These are phyloP conservation scores for Papilio helenus DNA, from an alignment of 1,140 invertebrate species.

Conservation along the genomic window DNA sequence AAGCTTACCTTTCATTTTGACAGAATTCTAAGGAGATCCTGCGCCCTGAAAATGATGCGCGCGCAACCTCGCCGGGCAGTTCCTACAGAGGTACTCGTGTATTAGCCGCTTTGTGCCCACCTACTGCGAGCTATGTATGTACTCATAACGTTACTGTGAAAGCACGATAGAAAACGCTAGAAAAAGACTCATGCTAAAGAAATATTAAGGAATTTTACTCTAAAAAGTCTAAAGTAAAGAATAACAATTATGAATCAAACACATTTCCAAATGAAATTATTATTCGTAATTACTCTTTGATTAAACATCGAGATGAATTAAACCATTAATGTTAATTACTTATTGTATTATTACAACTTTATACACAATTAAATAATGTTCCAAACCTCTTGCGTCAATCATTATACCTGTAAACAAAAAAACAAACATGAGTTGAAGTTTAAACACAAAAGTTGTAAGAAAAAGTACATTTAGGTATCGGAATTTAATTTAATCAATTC, in stretches of 20 bases:
- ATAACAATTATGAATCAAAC: no score
- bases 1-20: slow-evolving; percentile 18
- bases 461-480: background rate
- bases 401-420: background rate
- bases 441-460: background rate
- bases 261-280: background rate
- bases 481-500: background rate
- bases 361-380: background rate
- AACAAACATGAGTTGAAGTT: background rate
- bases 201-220: background rate
- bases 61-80: slow-evolving; percentile 62
- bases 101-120: slow-evolving; percentile 42
- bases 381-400: background rate
- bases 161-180: background rate
- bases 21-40: slow-evolving; percentile 55
- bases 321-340: background rate
- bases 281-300: background rate
- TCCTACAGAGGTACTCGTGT: slow-evolving; percentile 52
- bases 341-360: background rate
- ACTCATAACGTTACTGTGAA: background rate
- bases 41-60: slow-evolving; percentile 77
- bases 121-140: slow-evolving; percentile 2
- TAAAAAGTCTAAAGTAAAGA: background rate
- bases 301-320: slow-evolving; percentile 21
- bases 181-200: background rate